Percentiles rank a stretch among this genome's conserved stretches.
phyloP scores from a whole-genome alignment of 2,797 vertebrate genomes.

The Karalla daura region DNA sequence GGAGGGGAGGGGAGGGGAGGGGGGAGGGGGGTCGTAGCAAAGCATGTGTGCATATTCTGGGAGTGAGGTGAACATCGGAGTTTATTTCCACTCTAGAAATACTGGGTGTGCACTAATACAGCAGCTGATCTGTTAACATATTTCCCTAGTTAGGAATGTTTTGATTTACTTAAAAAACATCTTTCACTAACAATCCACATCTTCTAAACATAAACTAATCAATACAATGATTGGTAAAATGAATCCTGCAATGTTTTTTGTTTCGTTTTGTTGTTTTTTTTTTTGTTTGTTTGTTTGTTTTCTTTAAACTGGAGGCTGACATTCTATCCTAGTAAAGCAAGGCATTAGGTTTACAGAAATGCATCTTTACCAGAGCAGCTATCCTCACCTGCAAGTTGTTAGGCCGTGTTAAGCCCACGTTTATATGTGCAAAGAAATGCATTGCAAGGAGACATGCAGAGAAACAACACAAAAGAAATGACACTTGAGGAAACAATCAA shows the following conservation, averaged over 20 bases:
- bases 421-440: conserved; percentile 99
- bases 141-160: conserved; percentile 98
- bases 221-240: conserved; percentile 94
- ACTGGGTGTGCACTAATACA: conserved; percentile 91
- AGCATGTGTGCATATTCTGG: conserved; percentile 82
- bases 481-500: conserved; percentile 92
- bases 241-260: conserved; percentile 88
- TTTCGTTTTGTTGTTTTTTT: too few species aligned
- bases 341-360: conserved; percentile 90
- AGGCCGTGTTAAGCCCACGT: conserved; percentile 89
- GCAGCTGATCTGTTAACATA: conserved; percentile 91
- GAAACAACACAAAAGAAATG: conserved; percentile 86
- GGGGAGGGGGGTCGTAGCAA: conserved; percentile 64
- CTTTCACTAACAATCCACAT: conserved; percentile 90
- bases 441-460: conserved; percentile 99
- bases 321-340: conserved; percentile 92
- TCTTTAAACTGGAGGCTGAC: conserved; percentile 87
- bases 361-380: conserved; percentile 97
- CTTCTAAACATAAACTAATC: conserved; percentile 97
- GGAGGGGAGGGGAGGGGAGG: conserved; percentile 57
- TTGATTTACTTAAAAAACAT: conserved; percentile 89
- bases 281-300: too few species aligned
- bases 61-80: conserved; percentile 82
- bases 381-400: conserved; percentile 95
- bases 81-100: conserved; percentile 90